Evolutionary conservation across 2,113 vertebrate genomes (phyloP).

Genomic region (Crotalus tigris): DNA sequence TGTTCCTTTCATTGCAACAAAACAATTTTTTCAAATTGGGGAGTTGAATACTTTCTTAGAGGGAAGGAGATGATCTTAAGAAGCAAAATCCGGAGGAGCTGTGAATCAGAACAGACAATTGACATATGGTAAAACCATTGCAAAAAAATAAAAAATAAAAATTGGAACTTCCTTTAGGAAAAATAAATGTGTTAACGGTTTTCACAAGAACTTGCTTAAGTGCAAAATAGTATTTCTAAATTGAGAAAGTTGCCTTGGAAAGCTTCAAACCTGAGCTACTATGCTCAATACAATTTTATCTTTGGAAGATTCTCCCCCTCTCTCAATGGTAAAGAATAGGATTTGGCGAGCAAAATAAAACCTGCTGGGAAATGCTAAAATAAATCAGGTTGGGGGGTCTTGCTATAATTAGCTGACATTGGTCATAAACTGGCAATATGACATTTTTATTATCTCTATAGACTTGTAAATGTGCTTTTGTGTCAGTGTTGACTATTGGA

Average conservation of each 20-base stretch:
- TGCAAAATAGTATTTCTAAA: conserved; percentile 1
- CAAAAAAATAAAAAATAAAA: neutral
- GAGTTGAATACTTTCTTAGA: neutral
- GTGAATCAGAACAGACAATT: neutral
- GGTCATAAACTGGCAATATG: neutral
- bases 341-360: neutral
- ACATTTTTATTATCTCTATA: neutral
- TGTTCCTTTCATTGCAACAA: neutral
- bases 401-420: neutral
- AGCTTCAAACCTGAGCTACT: neutral
- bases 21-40: neutral
- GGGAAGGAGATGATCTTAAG: neutral
- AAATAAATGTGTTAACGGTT: neutral
- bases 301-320: neutral
- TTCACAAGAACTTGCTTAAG: neutral
- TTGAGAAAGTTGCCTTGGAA: neutral
- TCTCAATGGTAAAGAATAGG: neutral
- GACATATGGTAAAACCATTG: conserved; percentile 11
- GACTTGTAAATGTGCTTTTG: neutral
- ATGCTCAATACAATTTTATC: neutral
- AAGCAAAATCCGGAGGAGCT: neutral
- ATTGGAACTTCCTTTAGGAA: conserved; percentile 3
- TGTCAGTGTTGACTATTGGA: neutral
- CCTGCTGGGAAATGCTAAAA: neutral
- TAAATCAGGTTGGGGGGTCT: neutral